Evolutionary conservation across 2,797 vertebrate genomes (phyloP).

Genomic region (Gymnothorax reevesii): DNA sequence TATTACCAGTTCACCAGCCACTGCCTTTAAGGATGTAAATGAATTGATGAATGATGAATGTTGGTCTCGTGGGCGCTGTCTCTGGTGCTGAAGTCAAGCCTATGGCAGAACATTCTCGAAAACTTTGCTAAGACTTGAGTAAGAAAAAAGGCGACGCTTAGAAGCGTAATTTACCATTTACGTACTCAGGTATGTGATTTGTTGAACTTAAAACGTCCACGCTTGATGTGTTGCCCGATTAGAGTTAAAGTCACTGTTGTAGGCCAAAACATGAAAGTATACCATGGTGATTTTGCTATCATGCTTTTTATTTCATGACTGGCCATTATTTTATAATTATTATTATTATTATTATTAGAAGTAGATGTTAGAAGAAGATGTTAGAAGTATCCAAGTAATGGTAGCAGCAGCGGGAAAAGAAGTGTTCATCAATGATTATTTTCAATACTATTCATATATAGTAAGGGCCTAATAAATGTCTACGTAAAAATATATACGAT

Average conservation of each 20-base stretch:
- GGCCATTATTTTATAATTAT: too few relatives aligned
- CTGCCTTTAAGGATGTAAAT: background rate
- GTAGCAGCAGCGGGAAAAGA: background rate
- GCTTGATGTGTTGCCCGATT: background rate
- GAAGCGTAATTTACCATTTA: background rate
- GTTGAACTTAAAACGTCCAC: background rate
- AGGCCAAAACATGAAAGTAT: background rate
- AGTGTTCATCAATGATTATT: background rate
- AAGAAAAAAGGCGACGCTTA: background rate
- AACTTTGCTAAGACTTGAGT: background rate
- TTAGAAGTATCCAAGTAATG: background rate
- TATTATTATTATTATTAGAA: background rate
- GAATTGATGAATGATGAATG: background rate
- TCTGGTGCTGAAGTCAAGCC: conserved; percentile 26
- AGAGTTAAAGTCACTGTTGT: background rate
- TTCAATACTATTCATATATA: background rate
- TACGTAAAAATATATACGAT: background rate
- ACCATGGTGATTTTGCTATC: too few relatives aligned
- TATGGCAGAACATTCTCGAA: background rate
- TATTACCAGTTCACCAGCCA: too few relatives aligned
- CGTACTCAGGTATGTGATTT: background rate
- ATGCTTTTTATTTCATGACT: too few relatives aligned
- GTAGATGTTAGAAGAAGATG: background rate
- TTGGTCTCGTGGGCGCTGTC: conserved; percentile 18
- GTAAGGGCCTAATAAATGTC: background rate